Evolutionary conservation across 2,888 invertebrate species (phyloP).

Genomic region (Eurytoma adleriae): DNA sequence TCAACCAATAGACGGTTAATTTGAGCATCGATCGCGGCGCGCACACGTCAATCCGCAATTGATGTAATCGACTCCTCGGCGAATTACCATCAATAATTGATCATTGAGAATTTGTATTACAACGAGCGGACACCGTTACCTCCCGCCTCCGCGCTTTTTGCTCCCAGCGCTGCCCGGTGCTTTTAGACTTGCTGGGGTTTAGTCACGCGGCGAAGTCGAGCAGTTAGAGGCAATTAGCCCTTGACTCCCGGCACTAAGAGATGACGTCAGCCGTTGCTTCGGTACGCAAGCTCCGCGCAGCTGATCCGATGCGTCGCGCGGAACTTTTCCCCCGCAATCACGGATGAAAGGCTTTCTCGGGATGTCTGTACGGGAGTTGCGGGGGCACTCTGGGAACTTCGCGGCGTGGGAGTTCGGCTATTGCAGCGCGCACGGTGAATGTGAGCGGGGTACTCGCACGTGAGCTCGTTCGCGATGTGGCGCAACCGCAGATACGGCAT

Average conservation of each 20-base stretch:
- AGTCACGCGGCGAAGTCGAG: background rate
- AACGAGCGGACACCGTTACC: background rate
- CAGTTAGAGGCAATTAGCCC: constrained; percentile 30
- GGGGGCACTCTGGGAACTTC: background rate
- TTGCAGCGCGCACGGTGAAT: too few species aligned
- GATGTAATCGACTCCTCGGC: constrained; percentile 36
- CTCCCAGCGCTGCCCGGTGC: background rate
- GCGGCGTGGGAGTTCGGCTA: too few species aligned
- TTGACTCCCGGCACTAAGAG: constrained; percentile 9
- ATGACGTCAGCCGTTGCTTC: constrained; percentile 6
- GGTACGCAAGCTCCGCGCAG: background rate
- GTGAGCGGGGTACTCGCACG: too few species aligned
- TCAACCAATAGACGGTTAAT: constrained; percentile 33
- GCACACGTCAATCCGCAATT: constrained; percentile 35
- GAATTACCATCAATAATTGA: constrained; percentile 38
- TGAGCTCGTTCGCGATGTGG: too few species aligned
- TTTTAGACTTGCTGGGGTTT: background rate
- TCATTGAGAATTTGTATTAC: constrained; percentile 35
- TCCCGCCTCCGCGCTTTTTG: too few species aligned
- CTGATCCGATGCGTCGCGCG: too few species aligned
- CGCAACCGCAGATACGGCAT: too few species aligned
- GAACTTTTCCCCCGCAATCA: too few species aligned
- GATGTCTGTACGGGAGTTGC: background rate
- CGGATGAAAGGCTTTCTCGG: too few species aligned
- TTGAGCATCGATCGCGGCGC: constrained; percentile 22